Base-by-base conservation (phyloP, 2,113 vertebrate genomes). In the Tricholaema leucomelas region DNA sequence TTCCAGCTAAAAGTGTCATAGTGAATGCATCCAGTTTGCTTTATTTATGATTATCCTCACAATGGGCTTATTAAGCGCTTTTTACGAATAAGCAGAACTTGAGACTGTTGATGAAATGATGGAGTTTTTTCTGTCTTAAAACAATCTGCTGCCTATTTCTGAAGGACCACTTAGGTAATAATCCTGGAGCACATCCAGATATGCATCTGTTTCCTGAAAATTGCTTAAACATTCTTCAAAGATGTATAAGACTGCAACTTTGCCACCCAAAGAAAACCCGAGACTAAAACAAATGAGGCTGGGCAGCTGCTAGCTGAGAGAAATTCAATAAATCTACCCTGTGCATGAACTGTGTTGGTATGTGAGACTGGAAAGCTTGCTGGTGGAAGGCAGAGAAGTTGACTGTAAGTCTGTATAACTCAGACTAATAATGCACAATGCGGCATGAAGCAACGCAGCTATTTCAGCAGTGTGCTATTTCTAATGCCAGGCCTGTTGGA, bases 1-100 rank as follows among this genome's bases (percentile, higher is more conserved):
- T 55, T 91, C 35, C 38, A 93, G 30, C 33, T 85, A 61, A 60
- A 87, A 90, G 50, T 85, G 63, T 76, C 81, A 85, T 38, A 71
- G 59, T 69, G 85, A 86, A 94, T 83, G 52, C 58, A 54, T 78
- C 52, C 48, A 75, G 65, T 92, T 92, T 88, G 74, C 58, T 87
- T 85, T 81, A 92, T 88, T 90, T 91, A 67, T 92, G 86, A 93
- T 87, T 92, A 72, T 72, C n/a, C 63, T 91, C 33, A 85, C 66
- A 87, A 87, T 84, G 69, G 75, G 60, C 55, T 74, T 83, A 90
- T 8, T 59, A 87, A 87, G 48, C 36, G 33, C 5, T 15, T 60
- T 86, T 73, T 78, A 40, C 4, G 90, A 85, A 84, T 87, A 95
- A 94, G 91, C 73, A 88, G 55, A 90, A 78, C 40, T 83, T 85